Evolutionary conservation across 2,888 invertebrate genomes (phyloP), one percentile per base, ranked within the genome.

Genomic region (Petrolisthes cinctipes): DNA sequence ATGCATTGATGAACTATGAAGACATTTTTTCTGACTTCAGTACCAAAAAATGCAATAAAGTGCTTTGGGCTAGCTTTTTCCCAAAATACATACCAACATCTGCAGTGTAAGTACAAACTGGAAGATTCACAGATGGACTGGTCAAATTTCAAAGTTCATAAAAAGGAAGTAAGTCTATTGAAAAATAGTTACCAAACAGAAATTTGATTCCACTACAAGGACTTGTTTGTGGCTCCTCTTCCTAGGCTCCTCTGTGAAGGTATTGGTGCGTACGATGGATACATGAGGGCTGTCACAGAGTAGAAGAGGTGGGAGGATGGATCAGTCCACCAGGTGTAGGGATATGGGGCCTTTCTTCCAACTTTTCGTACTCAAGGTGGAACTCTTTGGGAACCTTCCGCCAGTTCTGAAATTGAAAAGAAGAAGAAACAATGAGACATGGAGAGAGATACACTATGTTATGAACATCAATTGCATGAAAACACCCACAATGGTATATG

Each of bases 341-440:
- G 93, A 96, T 94, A 92, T 95, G 95, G 92, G 98, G 98, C 93
- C 97, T 95, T 91, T 97, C 98, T 94, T 99, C 99, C 93, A 99
- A 95, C 94, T 99, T 98, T 94, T 97, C 98, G 95, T 99, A 99
- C 94, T 99, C 99, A 94, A 99, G 95, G 94, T 97, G 97, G 95
- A 99, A 98, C 94, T 99, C 99, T 94, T 99, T 99, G 93, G 98
- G 96, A 93, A 98, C 97, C 95, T 99, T 99, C 93, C 99, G 95
- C 99, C 99, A 99, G 94, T 97, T 98, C 94, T 97, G 97, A 93
- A 91, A 86, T n/a, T 5, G 76, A 71, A 61, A 61, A 81, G 9
- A 75, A 51, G 14, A 75, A 75, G 6, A 20, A 17, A 73, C 23
- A 7, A 73, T 7, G n/a, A 17, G 66, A 66, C 66, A 1, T 66